Evolutionary conservation across 2,888 invertebrate genomes (phyloP), one percentile per base, ranked within the genome.

Genomic region (Callyntrura guangdongensis): DNA sequence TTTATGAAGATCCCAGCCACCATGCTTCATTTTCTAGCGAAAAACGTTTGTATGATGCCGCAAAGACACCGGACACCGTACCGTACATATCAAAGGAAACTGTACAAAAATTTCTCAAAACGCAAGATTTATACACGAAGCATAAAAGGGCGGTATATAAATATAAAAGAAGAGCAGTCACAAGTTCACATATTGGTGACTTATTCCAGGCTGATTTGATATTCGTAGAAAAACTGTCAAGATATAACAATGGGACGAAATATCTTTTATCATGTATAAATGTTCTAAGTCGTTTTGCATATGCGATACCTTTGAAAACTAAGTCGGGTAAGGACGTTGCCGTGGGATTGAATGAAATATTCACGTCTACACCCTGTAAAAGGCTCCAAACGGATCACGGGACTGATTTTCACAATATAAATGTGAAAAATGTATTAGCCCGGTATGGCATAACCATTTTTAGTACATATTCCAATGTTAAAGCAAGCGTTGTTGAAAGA

Each of bases 201-300:
- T 56, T 56, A n/a, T 74, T 0, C 47, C 56, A 67, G 81, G 25
- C 72, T 0, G 92, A 92, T 79, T 36, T 92, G 11, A 61, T 92
- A 6, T 25, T 83, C 0, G 0, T 91, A 6, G 49, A 86, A 14
- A 91, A 86, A 22, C 45, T 61, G 1, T 9, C 20, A 0, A 47
- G 61, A 11, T n/a, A 11, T 5, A 92, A 92, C 47, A 22, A 12
- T 14, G 84, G 84, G 4, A 69, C 59, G 20, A 74, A 72, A 22
- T 91, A 91, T 84, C 11, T 92, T 0, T 22, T 92, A 22, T 56
- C 67, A 14, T 20, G 91, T 5, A 89, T 92, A 45, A 91, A 92
- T 79, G 61, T 69, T 11, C 45, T 89, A 11, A 36, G 49, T 22
- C 72, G 74, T 20, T 14, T n/a, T 17, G 89, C 72, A 2, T 47